Evolutionary conservation across 2,888 invertebrate genomes (phyloP).

Genomic region (Protodeltote pygarga): DNA sequence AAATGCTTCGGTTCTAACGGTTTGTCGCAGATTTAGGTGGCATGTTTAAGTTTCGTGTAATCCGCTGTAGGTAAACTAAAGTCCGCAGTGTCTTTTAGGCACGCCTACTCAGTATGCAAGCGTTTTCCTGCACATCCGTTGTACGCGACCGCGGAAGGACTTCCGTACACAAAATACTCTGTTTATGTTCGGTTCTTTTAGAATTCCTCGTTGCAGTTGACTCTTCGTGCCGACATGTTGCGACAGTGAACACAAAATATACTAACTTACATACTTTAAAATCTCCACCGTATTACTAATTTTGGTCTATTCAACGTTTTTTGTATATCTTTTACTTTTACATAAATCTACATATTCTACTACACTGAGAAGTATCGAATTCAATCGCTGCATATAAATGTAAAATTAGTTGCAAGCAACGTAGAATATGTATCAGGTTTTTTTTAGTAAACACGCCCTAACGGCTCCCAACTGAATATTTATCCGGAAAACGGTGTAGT

Average conservation of each 20-base stretch:
- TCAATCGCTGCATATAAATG: constrained; percentile 8
- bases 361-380: background rate
- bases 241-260: constrained; percentile 74
- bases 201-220: constrained; percentile 80
- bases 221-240: constrained; percentile 81
- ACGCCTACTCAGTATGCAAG: constrained; percentile 86
- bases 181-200: constrained; percentile 83
- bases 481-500: constrained; percentile 43
- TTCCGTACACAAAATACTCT: constrained; percentile 85
- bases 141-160: constrained; percentile 83
- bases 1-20: constrained; percentile 69
- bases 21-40: constrained; percentile 80
- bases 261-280: constrained; percentile 68
- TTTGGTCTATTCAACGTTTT: constrained; percentile 22
- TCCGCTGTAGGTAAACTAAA: constrained; percentile 82
- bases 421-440: constrained; percentile 22
- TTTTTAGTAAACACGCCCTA: constrained; percentile 43
- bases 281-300: constrained; percentile 53
- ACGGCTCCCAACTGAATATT: constrained; percentile 38
- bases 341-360: background rate
- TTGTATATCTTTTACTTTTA: constrained; percentile 18
- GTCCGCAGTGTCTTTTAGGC: constrained; percentile 86
- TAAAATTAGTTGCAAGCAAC: constrained; percentile 13
- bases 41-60: constrained; percentile 84
- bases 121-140: constrained; percentile 85